phyloP scores from a whole-genome alignment of 1,140 invertebrate species.

The Atopsyche davidsoni region DNA sequence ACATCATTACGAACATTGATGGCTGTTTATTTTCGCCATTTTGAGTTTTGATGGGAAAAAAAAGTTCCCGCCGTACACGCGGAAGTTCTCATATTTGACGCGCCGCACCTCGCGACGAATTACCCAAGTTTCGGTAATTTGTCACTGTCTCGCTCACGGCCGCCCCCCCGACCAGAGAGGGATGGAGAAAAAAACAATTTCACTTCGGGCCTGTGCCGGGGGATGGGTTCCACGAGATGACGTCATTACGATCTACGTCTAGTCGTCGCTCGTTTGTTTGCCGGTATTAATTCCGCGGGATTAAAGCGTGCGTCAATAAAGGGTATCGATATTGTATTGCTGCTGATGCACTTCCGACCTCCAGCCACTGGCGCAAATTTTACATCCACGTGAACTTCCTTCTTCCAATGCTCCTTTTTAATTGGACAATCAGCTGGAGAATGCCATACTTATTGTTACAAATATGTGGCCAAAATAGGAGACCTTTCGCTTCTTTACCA shows the following conservation, averaged over 20 bases:
- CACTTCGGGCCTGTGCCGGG: no score
- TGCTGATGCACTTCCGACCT: no score
- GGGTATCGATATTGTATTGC: no score
- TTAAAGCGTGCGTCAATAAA: neutral
- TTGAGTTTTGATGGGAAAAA: conserved; percentile 25
- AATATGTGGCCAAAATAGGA: no score
- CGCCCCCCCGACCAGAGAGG: neutral
- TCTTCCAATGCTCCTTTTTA: no score
- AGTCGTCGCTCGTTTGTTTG: conserved; percentile 23
- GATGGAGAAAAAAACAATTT: conserved; percentile 26
- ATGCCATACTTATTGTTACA: no score
- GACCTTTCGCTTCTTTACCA: no score
- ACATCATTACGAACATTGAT: no score
- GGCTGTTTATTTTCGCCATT: conserved; percentile 26
- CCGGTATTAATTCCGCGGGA: conserved; percentile 18
- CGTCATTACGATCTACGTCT: conserved; percentile 28
- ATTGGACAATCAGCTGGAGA: no score
- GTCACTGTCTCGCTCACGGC: conserved; percentile 24
- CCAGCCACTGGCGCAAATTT: no score
- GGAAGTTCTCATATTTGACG: neutral
- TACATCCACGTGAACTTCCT: no score
- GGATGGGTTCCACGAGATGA: conserved; percentile 17
- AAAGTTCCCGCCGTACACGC: neutral
- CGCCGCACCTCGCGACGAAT: conserved; percentile 1
- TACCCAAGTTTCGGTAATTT: conserved; percentile 25